Evolutionary conservation across 2,113 vertebrate species (phyloP), one percentile per base, ranked within the genome.

Genomic region (Kryptolebias marmoratus): DNA sequence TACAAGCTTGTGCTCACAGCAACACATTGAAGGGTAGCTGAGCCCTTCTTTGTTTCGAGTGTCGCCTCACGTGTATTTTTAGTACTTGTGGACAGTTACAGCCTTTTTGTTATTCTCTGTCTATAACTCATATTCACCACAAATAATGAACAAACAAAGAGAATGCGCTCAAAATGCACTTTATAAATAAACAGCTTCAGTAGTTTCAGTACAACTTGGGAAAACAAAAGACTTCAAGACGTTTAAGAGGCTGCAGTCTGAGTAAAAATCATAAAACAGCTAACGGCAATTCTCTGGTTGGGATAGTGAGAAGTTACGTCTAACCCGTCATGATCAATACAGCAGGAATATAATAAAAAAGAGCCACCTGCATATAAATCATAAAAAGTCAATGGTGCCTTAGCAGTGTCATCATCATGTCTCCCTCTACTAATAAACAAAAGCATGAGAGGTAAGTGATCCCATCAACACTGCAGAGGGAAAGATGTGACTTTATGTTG

Each of bases 371-470:
- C 44, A 44, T 45, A 61, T 44, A 12, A 56, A 31, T 31, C 5
- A 16, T 22, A 11, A 53, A 27, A 50, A 42, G 54, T 4, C 39
- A 27, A 2, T 10, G 47, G 31, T 44, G 54, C 15, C 27, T 27
- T 3, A 45, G 11, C 59, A 12, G n/a, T 47, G 4, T 44, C 18
- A 22, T 9, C 39, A 42, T 9, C 39, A 18, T 14, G 14, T 11
- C 15, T 48, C 27, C 62, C 27, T 42, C 27, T 42, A 42, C 16
- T 47, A 42, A 68, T 30, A 2, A 31, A 47, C 22, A 27, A 22
- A 42, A 71, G 59, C 47, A 18, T n/a, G 59, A 30, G 12, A 39
- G 48, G 22, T 68, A 45, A 50, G 73, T 18, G 31, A 39, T 65
- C 27, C 67, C 60, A 39, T 64, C 14, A 45, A 44, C 58, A 13